These are phyloP conservation scores for Sphyrna mokarran DNA, from an alignment of 2,113 vertebrate species.

Conservation along the genomic window DNA sequence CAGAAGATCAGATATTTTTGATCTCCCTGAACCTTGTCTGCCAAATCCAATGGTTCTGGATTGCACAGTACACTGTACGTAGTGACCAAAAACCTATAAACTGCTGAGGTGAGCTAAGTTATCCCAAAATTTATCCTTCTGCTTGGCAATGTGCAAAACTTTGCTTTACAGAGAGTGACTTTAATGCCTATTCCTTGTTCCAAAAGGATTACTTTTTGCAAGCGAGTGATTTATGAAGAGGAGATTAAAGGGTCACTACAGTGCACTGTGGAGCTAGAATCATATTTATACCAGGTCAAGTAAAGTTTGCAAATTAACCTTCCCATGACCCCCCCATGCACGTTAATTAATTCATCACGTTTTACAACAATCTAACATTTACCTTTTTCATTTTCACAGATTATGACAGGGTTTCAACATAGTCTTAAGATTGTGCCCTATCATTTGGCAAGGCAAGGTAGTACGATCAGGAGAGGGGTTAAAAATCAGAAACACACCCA, in stretches of 20 bases:
- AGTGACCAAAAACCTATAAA: neutral
- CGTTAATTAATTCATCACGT: neutral
- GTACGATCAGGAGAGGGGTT: no score
- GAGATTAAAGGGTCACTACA: neutral
- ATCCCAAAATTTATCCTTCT: neutral
- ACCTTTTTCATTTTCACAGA: neutral
- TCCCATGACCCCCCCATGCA: neutral
- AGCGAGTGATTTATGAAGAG: neutral
- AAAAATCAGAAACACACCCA: no score
- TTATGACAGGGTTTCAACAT: neutral
- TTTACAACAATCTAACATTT: neutral
- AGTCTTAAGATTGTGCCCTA: no score
- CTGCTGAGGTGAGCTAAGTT: neutral
- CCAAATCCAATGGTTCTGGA: neutral
- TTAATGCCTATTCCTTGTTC: neutral
- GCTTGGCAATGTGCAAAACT: neutral
- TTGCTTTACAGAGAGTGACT: neutral
- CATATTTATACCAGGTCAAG: neutral
- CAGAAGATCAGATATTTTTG: neutral
- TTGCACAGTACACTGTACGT: neutral
- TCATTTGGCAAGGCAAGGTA: no score
- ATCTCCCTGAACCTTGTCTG: neutral
- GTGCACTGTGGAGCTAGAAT: neutral
- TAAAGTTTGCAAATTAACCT: neutral
- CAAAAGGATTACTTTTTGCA: neutral